These are phyloP conservation scores for Trachelus troglodyta DNA, from an alignment of 2,888 invertebrate genomes.

Conservation along the genomic window DNA sequence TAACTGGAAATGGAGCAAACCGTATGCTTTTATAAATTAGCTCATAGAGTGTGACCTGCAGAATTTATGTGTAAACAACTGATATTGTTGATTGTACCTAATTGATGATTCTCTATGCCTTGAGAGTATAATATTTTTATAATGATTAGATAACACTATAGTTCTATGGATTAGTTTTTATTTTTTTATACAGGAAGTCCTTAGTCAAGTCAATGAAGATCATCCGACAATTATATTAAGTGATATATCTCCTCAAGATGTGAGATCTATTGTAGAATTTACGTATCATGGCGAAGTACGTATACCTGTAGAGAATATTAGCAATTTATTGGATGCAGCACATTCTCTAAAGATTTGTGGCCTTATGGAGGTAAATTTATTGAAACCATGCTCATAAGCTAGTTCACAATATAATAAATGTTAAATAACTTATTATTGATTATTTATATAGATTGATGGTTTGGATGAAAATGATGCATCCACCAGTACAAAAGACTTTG, in stretches of 20 bases:
- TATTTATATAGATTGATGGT: slow-evolving; percentile 48
- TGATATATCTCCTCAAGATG: slow-evolving; percentile 60
- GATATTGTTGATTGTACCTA: background rate
- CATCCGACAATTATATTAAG: slow-evolving; percentile 63
- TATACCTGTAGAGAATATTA: slow-evolving; percentile 59
- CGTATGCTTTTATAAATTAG: too few species aligned
- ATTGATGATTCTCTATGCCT: background rate
- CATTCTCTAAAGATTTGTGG: slow-evolving; percentile 61
- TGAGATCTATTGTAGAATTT: slow-evolving; percentile 62
- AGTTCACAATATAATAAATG: background rate
- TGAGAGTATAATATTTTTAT: background rate
- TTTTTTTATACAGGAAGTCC: slow-evolving; percentile 54
- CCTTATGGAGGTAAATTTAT: slow-evolving; percentile 56
- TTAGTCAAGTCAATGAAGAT: slow-evolving; percentile 59
- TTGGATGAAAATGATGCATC: slow-evolving; percentile 48
- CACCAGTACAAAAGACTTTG: slow-evolving; percentile 35
- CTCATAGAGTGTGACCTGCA: too few species aligned
- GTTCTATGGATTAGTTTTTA: background rate
- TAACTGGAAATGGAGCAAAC: too few species aligned
- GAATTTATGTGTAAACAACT: too few species aligned
- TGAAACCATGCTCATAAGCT: background rate
- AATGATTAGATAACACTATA: background rate
- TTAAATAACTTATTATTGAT: background rate
- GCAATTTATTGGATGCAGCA: slow-evolving; percentile 60
- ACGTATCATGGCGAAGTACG: slow-evolving; percentile 63